These are phyloP conservation scores for Tryphoninae sp. DNA, from an alignment of 2,888 invertebrate genomes.

Conservation along the genomic window DNA sequence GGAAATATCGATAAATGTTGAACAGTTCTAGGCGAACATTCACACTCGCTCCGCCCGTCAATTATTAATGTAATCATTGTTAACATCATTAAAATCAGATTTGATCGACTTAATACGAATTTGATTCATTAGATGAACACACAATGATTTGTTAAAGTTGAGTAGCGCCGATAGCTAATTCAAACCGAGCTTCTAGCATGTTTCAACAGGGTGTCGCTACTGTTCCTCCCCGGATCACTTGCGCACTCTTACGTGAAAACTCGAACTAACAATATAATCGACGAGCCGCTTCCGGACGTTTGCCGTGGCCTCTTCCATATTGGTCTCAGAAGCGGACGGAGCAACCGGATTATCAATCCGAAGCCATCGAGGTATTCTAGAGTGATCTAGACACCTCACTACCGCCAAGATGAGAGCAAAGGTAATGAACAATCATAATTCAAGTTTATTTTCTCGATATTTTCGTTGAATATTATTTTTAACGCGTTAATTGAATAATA, in stretches of 20 bases:
- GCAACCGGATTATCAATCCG: conserved; percentile 69
- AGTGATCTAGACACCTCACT: conserved; percentile 71
- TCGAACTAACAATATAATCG: neutral
- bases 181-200: conserved; percentile 17
- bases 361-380: conserved; percentile 73
- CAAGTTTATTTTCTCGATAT: conserved; percentile 61
- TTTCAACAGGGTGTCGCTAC: conserved; percentile 25
- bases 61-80: neutral
- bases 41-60: neutral
- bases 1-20: neutral
- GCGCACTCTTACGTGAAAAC: conserved; percentile 12
- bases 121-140: neutral
- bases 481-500: neutral
- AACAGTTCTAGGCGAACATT: neutral
- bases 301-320: conserved; percentile 74
- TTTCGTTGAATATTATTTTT: conserved; percentile 15
- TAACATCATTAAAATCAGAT: neutral
- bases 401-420: conserved; percentile 77
- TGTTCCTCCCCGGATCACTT: neutral
- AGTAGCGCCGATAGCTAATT: neutral
- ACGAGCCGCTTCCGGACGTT: conserved; percentile 28
- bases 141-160: neutral
- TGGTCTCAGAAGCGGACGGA: conserved; percentile 69
- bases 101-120: neutral
- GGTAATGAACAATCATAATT: conserved; percentile 68